Evolutionary conservation across 2,888 invertebrate genomes (phyloP), one percentile per base, ranked within the genome.

Genomic region (Chloroclysta siterata): DNA sequence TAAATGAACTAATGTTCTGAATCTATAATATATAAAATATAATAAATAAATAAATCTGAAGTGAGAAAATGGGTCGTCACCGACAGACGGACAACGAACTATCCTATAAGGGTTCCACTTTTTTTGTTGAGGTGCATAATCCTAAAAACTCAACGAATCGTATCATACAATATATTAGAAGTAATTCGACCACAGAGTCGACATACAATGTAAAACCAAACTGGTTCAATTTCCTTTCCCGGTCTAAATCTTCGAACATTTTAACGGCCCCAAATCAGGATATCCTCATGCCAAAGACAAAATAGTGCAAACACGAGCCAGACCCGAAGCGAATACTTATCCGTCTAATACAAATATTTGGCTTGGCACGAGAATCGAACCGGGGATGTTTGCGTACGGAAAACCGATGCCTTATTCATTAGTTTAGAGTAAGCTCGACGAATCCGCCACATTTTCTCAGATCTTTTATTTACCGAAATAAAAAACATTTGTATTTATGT

Each of bases 301-400:
- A 68, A 65, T 56, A 65, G 66, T 66, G 56, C 64, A 70, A 68
- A 70, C 66, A 70, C 15, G 13, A 14, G 54, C 53, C 41, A 22
- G n/a, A 53, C 63, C 63, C 54, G 47, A 39, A 53, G 63, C 61
- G 67, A 51, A 62, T 70, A 68, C 63, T 68, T 65, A 68, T 61
- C 66, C 56, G 53, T 56, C 65, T 63, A 61, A 53, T 52, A 65
- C 68, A 67, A 70, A 72, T 64, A 70, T 70, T 72, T 69, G 70
- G 56, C 59, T 72, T 70, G 72, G 72, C 69, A 64, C 66, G 39
- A 57, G 70, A 70, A 66, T 66, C 64, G 72, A 72, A 72, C 72
- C 64, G 61, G 65, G 22, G 14, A 62, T 59, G 65, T 66, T 68
- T 66, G 66, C 57, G 60, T 28, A 53, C 51, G 28, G 60, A 58